phyloP scores from a whole-genome alignment of 2,888 invertebrate genomes.

The Cetonia aurata region DNA sequence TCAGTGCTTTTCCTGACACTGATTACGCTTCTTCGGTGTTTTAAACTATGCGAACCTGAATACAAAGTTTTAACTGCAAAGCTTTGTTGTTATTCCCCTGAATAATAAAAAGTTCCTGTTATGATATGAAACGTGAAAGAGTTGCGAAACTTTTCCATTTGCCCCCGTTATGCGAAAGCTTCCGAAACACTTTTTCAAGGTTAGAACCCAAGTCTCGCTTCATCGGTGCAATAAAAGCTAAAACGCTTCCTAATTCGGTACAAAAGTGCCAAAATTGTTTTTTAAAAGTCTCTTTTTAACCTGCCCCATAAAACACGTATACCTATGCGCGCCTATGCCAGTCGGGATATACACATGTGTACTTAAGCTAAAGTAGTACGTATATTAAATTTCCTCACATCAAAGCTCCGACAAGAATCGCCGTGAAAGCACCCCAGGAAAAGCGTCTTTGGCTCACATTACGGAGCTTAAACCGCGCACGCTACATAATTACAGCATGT shows the following conservation, averaged over 20 bases:
- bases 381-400: slow-evolving; percentile 62
- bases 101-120: too few relatives aligned
- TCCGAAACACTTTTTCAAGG: too few relatives aligned
- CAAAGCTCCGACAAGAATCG: slow-evolving; percentile 61
- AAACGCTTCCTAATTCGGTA: slow-evolving; percentile 13
- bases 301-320: slow-evolving; percentile 6
- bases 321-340: not conserved
- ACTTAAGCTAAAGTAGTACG: slow-evolving; percentile 57
- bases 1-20: too few relatives aligned
- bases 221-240: slow-evolving; percentile 8
- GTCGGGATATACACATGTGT: slow-evolving; percentile 49
- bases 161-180: too few relatives aligned
- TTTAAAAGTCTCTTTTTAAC: slow-evolving; percentile 27
- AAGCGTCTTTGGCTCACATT: slow-evolving; percentile 60
- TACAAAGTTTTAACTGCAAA: too few relatives aligned
- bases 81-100: too few relatives aligned
- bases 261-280: slow-evolving; percentile 25
- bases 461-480: slow-evolving; percentile 59
- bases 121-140: too few relatives aligned
- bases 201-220: not conserved
- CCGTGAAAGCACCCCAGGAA: slow-evolving; percentile 58
- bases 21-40: too few relatives aligned
- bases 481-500: slow-evolving; percentile 62
- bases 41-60: too few relatives aligned
- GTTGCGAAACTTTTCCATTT: too few relatives aligned